phyloP scores from a whole-genome alignment of 2,888 invertebrate genomes.

The Theodoxus fluviatilis region DNA sequence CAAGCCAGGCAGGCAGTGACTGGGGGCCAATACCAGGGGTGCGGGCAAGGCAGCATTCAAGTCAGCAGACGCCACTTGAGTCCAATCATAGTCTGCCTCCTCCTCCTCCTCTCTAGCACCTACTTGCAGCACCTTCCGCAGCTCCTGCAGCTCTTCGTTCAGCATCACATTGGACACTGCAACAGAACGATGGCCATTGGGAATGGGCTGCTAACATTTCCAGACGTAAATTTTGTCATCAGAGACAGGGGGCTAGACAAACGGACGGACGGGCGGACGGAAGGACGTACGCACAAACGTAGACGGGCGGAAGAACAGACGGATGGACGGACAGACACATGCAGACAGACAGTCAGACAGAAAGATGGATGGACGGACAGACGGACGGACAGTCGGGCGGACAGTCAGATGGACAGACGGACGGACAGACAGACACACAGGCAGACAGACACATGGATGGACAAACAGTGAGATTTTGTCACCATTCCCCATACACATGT shows the following conservation, averaged over 20 bases:
- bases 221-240: not conserved
- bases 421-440: not conserved
- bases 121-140: constrained; percentile 57
- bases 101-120: too few species aligned
- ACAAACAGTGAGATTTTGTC: too few species aligned
- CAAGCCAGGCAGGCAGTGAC: too few species aligned
- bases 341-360: not conserved
- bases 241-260: not conserved
- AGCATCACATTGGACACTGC: constrained; percentile 51
- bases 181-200: constrained; percentile 30
- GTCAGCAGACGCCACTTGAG: too few species aligned
- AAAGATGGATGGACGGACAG: not conserved
- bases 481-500: too few species aligned
- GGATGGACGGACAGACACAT: not conserved
- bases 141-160: constrained; percentile 56
- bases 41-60: too few species aligned
- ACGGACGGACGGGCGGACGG: not conserved
- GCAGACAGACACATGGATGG: too few species aligned
- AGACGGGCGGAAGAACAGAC: not conserved
- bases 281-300: not conserved
- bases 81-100: too few species aligned
- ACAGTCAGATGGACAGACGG: not conserved
- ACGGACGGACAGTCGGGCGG: not conserved
- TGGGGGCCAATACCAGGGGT: too few species aligned
- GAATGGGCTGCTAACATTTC: not conserved